Evolutionary conservation across 2,113 vertebrate genomes (phyloP).

Genomic region (Nycticryphes semicollaris): DNA sequence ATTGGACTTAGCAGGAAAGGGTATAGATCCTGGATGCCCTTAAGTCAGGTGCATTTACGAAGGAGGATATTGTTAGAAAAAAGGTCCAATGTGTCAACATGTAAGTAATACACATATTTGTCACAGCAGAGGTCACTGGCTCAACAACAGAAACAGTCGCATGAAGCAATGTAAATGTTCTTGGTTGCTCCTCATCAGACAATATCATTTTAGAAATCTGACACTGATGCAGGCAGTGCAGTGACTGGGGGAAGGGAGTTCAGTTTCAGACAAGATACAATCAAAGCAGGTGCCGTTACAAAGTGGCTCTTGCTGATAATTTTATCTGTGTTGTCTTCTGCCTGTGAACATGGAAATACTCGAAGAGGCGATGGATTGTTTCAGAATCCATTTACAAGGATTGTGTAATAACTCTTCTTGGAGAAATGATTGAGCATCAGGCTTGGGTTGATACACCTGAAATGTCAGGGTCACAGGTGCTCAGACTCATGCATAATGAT

Average conservation of each 20-base stretch:
- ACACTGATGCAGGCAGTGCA: neutral
- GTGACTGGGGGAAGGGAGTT: neutral
- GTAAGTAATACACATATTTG: neutral
- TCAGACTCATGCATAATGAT: neutral
- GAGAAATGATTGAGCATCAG: neutral
- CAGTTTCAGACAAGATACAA: neutral
- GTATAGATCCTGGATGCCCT: neutral
- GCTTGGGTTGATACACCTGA: neutral
- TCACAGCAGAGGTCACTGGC: neutral
- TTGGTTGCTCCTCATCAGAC: neutral
- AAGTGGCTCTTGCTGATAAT: neutral
- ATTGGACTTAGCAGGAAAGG: neutral
- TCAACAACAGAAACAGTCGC: neutral
- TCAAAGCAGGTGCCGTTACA: neutral
- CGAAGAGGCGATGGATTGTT: neutral
- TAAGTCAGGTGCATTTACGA: neutral
- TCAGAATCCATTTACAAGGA: neutral
- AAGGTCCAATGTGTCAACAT: neutral
- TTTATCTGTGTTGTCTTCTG: neutral
- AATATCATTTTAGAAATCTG: neutral
- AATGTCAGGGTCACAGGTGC: neutral
- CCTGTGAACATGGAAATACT: neutral
- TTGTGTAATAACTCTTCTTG: neutral
- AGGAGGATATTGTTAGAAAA: neutral
- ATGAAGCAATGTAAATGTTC: neutral